These are phyloP conservation scores for Drosophila subsilvestris DNA, from an alignment of 2,888 invertebrate species.

Conservation along the genomic window DNA sequence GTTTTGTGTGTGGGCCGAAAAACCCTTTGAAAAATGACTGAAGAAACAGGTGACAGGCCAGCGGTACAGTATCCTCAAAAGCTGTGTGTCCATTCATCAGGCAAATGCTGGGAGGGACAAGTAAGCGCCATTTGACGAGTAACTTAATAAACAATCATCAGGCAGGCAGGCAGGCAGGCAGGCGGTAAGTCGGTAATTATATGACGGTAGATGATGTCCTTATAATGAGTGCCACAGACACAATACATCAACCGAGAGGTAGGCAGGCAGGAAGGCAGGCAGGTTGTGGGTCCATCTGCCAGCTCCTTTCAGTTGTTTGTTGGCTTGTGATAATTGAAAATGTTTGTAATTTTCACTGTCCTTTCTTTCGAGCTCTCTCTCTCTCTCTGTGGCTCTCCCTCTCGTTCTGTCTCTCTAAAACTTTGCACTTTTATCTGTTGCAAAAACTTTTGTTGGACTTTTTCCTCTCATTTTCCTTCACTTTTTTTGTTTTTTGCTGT, in stretches of 20 bases:
- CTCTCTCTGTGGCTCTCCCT: constrained; percentile 2
- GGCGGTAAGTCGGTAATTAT: constrained; percentile 59
- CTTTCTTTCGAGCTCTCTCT: constrained; percentile 33
- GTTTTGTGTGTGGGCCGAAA: constrained; percentile 14
- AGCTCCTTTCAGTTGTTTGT: constrained; percentile 34
- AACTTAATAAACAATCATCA: constrained; percentile 77
- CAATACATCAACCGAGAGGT: constrained; percentile 60
- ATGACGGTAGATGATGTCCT: constrained; percentile 58
- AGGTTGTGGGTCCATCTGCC: constrained; percentile 38
- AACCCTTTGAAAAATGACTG: constrained; percentile 60
- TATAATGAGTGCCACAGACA: constrained; percentile 66
- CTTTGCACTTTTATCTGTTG: constrained; percentile 77
- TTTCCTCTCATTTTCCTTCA: constrained; percentile 31
- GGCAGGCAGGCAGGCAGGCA: constrained; percentile 34
- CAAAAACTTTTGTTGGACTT: constrained; percentile 68
- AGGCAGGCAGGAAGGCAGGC: background rate
- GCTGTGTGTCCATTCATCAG: constrained; percentile 59
- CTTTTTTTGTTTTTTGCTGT: constrained; percentile 10
- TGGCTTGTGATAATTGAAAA: constrained; percentile 73
- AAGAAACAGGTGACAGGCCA: constrained; percentile 48
- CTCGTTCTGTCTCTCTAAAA: constrained; percentile 46
- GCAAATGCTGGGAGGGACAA: constrained; percentile 14
- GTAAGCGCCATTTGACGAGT: constrained; percentile 50
- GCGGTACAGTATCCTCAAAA: constrained; percentile 60
- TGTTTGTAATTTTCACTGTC: constrained; percentile 72